These are phyloP conservation scores for Scelioninae gen. 1 DNA, from an alignment of 2,888 invertebrate genomes.

Conservation along the genomic window DNA sequence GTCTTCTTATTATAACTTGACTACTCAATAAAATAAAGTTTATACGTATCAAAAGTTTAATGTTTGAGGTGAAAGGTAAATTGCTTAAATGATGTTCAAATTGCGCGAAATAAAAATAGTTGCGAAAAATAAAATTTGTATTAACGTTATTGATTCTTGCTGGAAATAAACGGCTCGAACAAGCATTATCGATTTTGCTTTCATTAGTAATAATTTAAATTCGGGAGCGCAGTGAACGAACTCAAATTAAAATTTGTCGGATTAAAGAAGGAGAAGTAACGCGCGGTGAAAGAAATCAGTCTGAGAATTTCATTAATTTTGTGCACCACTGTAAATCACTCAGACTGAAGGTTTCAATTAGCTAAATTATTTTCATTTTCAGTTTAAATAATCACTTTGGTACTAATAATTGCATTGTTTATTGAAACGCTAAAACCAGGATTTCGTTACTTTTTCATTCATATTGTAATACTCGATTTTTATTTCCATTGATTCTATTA, in stretches of 20 bases:
- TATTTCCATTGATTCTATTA: too few relatives aligned
- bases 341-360: too few relatives aligned
- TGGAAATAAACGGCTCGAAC: constrained; percentile 5
- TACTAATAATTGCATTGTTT: too few relatives aligned
- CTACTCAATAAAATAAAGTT: not conserved
- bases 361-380: too few relatives aligned
- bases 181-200: not conserved
- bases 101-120: not conserved
- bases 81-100: not conserved
- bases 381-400: too few relatives aligned
- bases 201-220: constrained; percentile 7
- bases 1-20: not conserved
- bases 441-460: too few relatives aligned
- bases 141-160: constrained; percentile 1
- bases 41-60: not conserved
- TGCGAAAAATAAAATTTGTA: not conserved
- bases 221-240: constrained; percentile 3
- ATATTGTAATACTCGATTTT: too few relatives aligned
- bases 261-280: not conserved
- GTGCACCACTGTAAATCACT: not conserved
- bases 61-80: not conserved
- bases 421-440: too few relatives aligned
- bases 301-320: not conserved
- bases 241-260: constrained; percentile 10
- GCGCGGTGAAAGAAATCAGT: not conserved